A percentile compares a stretch with the other conserved stretches of the same genome.
phyloP scores from a whole-genome alignment of 2,888 invertebrate species.

The Allygus modestus region DNA sequence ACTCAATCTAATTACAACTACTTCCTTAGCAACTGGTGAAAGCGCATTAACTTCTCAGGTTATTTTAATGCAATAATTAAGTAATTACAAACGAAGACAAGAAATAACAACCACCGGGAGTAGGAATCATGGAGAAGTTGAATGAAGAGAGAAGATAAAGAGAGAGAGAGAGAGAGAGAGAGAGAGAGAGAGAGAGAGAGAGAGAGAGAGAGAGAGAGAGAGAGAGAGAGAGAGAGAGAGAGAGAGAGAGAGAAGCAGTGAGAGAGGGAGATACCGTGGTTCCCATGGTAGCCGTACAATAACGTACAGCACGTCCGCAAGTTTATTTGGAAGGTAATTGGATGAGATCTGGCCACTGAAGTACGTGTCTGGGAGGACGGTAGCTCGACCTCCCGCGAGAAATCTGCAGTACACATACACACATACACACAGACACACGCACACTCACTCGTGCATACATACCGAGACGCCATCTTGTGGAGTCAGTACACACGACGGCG shows the following conservation, averaged over 20 bases:
- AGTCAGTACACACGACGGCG: background rate
- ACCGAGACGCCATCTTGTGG: constrained; percentile 12
- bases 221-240: background rate
- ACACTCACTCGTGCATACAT: background rate
- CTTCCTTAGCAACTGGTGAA: background rate
- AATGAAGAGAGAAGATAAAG: too few relatives aligned
- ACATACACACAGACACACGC: background rate
- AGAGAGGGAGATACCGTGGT: constrained; percentile 1
- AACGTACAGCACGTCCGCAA: constrained; percentile 56
- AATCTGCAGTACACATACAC: background rate
- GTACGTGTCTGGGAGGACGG: constrained; percentile 22
- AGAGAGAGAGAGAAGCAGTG: background rate
- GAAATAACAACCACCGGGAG: background rate
- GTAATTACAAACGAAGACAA: background rate
- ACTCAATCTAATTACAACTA: background rate
- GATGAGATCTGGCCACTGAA: constrained; percentile 46
- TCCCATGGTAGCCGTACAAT: constrained; percentile 56
- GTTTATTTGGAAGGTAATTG: constrained; percentile 58
- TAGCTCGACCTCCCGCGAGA: constrained; percentile 35
- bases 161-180: background rate
- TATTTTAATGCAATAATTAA: background rate
- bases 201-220: background rate
- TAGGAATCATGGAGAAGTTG: background rate
- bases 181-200: background rate
- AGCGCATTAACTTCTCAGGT: background rate